Percentiles rank a stretch among this genome's conserved stretches.
Conservation (phyloP, 2,888 invertebrate genomes). For the Brachyopa scutellaris region DNA sequence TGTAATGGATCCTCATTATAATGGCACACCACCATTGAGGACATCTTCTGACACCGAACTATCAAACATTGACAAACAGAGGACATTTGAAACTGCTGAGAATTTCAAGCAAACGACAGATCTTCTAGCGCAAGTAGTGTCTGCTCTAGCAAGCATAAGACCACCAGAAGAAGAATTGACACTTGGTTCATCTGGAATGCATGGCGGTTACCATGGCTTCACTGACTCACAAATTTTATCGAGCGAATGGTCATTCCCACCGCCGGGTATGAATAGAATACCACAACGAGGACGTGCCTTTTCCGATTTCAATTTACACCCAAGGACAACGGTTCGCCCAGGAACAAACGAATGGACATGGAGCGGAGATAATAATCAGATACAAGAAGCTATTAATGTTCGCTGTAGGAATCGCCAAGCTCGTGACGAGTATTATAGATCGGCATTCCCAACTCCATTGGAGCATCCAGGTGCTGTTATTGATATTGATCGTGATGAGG, state of each 20-base stretch:
- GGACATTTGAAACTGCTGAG: constrained; percentile 86
- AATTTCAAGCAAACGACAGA: constrained; percentile 89
- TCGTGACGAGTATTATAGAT: constrained; percentile 75
- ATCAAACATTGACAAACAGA: constrained; percentile 89
- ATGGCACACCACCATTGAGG: constrained; percentile 78
- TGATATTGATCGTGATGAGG: constrained; percentile 75
- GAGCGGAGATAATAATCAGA: constrained; percentile 81
- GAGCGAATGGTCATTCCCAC: constrained; percentile 85
- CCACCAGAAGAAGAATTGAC: constrained; percentile 80
- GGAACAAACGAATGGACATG: constrained; percentile 81
- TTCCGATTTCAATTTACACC: constrained; percentile 83
- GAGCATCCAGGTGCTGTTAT: constrained; percentile 74
- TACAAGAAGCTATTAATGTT: constrained; percentile 80
- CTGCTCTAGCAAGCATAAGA: constrained; percentile 87
- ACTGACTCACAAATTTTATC: constrained; percentile 89
- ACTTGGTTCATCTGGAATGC: constrained; percentile 74
- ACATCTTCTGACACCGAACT: constrained; percentile 91
- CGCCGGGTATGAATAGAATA: constrained; percentile 78
- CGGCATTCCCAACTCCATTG: constrained; percentile 70
- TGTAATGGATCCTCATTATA: constrained; percentile 74
- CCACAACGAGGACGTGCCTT: constrained; percentile 84
- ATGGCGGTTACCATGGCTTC: constrained; percentile 86
- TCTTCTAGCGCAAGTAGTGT: constrained; percentile 89
- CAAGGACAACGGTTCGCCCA: constrained; percentile 74
- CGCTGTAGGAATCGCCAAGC: constrained; percentile 76